Base-by-base conservation (phyloP, 2,113 vertebrate species). In the Callocephalon fimbriatum region DNA sequence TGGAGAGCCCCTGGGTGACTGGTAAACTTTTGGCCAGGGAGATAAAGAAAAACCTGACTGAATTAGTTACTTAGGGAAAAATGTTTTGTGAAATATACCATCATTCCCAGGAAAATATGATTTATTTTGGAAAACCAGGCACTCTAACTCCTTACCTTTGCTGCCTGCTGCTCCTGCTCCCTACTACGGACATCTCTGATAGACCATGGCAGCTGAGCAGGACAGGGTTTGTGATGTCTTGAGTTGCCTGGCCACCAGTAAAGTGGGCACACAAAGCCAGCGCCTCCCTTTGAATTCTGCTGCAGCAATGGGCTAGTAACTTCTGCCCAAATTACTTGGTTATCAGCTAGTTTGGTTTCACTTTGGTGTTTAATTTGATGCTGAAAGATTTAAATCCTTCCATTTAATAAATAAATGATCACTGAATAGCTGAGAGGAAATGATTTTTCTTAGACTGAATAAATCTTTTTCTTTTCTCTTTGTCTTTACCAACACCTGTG, bases 401-500 rank as follows among this genome's bases (percentile, higher is more conserved):
- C 27, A 51, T 37, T 85, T 17, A 77, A 59, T 42, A 45, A 65
- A 42, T 38, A 50, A 68, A 31, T 22, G 35, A 42, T 35, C 8
- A 12, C 40, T 21, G 27, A 48, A 17, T 62, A 87, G 26, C 71
- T 83, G 81, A 86, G 54, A 56, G 74, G 71, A 95, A 85, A 66
- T 93, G 22, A 66, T 93, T 96, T 95, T 93, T 79, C 70, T 79
- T 62, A 73, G 37, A 10, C n/a, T 72, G 29, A 90, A 87, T 90
- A 70, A 73, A 91, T 76, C 38, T 53, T 86, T 21, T 83, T 38
- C 6, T 31, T 88, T 92, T 76, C 77, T 19, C 44, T 94, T 93
- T 75, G 80, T 96, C 62, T 96, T 90, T 72, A 53, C 40, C 56
- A 73, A 73, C 74, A 94, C 87, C 74, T 96, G 74, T 85, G 88